Evolutionary conservation across 2,888 invertebrate species (phyloP).

Genomic region (Meloe dianella): DNA sequence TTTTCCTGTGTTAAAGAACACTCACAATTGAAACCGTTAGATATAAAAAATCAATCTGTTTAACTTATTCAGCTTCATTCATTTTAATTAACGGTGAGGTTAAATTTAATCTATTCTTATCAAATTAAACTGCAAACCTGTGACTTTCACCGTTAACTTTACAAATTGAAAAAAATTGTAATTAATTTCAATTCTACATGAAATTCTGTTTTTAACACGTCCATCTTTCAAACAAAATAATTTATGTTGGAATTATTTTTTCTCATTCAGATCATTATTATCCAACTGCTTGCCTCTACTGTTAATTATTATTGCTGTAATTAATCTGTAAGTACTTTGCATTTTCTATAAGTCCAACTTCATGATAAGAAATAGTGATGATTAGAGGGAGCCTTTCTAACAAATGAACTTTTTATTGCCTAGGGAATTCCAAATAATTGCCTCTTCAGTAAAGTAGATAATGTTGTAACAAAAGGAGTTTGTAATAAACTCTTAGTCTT

Average conservation of each 20-base stretch:
- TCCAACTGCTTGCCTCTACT: not conserved
- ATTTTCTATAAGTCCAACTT: constrained; percentile 27
- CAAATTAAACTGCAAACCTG: too few species aligned
- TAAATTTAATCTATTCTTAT: too few species aligned
- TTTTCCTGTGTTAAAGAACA: too few species aligned
- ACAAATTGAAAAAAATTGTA: too few species aligned
- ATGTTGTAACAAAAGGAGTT: constrained; percentile 14
- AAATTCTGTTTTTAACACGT: not conserved
- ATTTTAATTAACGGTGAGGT: too few species aligned
- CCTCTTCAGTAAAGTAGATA: constrained; percentile 25
- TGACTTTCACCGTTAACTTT: too few species aligned
- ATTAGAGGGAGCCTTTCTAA: constrained; percentile 21
- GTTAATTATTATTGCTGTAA: constrained; percentile 29
- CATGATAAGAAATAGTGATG: not conserved
- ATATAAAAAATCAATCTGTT: too few species aligned
- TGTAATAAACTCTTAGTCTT: constrained; percentile 11
- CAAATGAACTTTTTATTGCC: constrained; percentile 32
- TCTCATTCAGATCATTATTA: not conserved
- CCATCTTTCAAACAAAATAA: not conserved
- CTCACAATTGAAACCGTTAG: too few species aligned
- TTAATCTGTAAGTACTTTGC: constrained; percentile 29
- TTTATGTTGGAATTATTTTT: not conserved
- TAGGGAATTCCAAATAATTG: constrained; percentile 29
- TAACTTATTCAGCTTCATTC: too few species aligned
- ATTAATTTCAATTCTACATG: too few species aligned